Evolutionary conservation across 2,888 invertebrate genomes (phyloP).

Genomic region (Trisateles emortualis): DNA sequence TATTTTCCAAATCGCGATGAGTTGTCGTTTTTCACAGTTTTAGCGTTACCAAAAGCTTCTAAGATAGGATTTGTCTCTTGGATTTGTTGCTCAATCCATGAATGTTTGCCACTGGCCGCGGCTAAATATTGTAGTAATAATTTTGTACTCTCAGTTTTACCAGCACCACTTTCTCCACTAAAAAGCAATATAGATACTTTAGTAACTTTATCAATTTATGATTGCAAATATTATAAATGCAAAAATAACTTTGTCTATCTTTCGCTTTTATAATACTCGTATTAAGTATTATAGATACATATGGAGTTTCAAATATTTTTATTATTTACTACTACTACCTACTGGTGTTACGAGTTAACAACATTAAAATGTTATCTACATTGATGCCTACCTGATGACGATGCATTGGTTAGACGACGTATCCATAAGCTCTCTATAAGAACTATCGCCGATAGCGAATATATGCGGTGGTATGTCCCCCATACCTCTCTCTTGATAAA

Average conservation of each 20-base stretch:
- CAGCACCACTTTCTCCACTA: slow-evolving; percentile 98
- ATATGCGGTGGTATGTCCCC: slow-evolving; percentile 97
- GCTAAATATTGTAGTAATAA: slow-evolving; percentile 97
- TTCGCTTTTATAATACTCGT: no score
- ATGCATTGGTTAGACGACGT: slow-evolving; percentile 95
- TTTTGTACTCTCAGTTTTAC: slow-evolving; percentile 98
- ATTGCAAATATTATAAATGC: no score
- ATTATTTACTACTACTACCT: neutral
- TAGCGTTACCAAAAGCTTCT: slow-evolving; percentile 99
- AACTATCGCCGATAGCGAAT: slow-evolving; percentile 97
- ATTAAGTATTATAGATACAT: no score
- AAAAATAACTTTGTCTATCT: no score
- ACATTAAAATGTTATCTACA: neutral
- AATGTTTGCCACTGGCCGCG: slow-evolving; percentile 97
- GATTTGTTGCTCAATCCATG: slow-evolving; percentile 99
- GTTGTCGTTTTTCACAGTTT: slow-evolving; percentile 98
- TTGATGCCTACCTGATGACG: slow-evolving; percentile 92
- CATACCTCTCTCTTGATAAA: slow-evolving; percentile 93
- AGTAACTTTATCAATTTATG: neutral
- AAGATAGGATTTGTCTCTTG: slow-evolving; percentile 98
- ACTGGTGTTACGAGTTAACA: neutral
- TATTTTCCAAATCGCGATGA: slow-evolving; percentile 99
- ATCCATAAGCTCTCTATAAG: slow-evolving; percentile 93
- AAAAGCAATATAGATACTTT: slow-evolving; percentile 29
- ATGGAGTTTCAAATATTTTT: neutral